Percentiles rank a stretch among this genome's conserved stretches.
Conservation (phyloP, 2,113 vertebrate genomes). For the Okapia johnstoni region DNA sequence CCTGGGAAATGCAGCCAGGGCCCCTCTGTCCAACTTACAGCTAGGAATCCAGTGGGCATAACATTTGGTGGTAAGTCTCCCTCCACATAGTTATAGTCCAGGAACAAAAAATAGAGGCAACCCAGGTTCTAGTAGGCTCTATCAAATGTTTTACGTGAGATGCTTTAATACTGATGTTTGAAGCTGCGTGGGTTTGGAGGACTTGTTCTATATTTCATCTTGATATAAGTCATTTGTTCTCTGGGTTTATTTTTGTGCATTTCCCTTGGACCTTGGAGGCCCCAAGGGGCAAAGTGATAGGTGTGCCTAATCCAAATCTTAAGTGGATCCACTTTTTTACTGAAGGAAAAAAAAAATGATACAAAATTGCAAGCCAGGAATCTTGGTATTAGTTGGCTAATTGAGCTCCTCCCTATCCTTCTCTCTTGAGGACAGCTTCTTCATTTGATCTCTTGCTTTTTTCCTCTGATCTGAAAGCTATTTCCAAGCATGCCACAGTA, state of each 20-base stretch:
- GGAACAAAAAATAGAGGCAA: not conserved
- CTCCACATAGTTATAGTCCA: not conserved
- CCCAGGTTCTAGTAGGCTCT: not conserved
- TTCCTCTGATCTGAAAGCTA: not conserved
- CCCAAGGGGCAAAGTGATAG: not conserved
- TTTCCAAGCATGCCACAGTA: not conserved
- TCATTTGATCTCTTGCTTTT: not conserved
- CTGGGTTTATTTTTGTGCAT: not conserved
- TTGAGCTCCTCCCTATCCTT: not conserved
- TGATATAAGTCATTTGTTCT: not conserved
- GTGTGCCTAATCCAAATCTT: not conserved
- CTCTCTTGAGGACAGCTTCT: not conserved
- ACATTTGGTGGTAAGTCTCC: not conserved
- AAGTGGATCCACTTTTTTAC: not conserved
- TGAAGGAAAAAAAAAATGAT: not conserved
- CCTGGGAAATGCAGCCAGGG: not conserved
- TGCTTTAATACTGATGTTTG: not conserved
- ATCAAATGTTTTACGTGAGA: not conserved
- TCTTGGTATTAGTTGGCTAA: not conserved
- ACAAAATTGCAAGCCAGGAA: not conserved
- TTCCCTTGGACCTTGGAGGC: not conserved
- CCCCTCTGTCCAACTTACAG: not conserved
- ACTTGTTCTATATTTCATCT: not conserved
- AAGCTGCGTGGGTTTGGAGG: not conserved
- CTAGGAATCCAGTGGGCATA: not conserved